Percentiles rank a stretch among this genome's conserved stretches.
Conservation (phyloP, 2,797 vertebrate species). For the Eulemur coronatus region DNA sequence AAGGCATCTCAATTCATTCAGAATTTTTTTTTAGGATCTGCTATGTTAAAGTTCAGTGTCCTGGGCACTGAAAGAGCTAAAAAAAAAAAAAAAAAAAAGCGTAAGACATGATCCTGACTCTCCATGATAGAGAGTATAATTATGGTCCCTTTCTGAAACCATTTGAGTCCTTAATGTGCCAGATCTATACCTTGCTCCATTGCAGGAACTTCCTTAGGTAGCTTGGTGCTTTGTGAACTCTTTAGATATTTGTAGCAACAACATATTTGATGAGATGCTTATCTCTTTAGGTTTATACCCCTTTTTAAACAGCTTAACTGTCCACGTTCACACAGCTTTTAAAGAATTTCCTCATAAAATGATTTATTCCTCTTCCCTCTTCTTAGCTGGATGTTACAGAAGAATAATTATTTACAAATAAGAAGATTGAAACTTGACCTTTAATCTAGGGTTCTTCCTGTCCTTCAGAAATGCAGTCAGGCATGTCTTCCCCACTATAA, state of each 20-base stretch:
- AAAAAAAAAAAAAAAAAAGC: background rate
- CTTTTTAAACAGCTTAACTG: background rate
- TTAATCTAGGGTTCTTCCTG: background rate
- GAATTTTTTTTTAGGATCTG: background rate
- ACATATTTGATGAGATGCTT: background rate
- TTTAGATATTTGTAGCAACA: background rate
- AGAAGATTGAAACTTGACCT: background rate
- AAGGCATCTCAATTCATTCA: background rate
- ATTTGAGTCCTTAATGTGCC: background rate
- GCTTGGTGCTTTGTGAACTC: too few relatives aligned
- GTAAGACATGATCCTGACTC: background rate
- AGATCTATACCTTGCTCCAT: background rate
- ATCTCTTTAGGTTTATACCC: background rate
- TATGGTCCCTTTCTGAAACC: background rate
- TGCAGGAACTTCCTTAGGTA: background rate
- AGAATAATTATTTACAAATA: background rate
- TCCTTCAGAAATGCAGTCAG: background rate
- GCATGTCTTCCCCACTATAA: background rate
- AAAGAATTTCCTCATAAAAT: background rate
- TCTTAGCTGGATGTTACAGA: background rate
- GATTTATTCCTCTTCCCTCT: background rate
- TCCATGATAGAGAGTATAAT: background rate
- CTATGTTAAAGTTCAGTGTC: background rate
- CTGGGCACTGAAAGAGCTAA: background rate
- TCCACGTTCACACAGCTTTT: background rate